Conservation (phyloP, 2,888 invertebrate genomes). For the Crepidodera aurea region DNA sequence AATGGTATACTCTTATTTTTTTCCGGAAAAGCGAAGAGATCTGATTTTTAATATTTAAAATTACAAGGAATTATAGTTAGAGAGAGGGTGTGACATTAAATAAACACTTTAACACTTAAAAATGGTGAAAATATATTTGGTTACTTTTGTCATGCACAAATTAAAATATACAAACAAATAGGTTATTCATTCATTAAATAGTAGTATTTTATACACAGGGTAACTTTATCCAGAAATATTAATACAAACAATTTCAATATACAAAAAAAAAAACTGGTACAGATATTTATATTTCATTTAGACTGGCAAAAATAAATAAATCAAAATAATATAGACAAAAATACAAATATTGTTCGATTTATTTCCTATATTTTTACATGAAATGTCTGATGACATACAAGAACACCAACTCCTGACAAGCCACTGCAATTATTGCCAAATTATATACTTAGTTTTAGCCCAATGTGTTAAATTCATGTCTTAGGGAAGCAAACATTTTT, state of each 20-base stretch:
- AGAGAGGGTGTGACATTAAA: no score
- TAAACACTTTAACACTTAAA: slow-evolving; percentile 54
- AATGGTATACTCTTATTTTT: no score
- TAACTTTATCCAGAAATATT: slow-evolving; percentile 29
- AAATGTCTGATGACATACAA: not conserved
- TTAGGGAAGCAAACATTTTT: no score
- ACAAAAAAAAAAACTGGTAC: slow-evolving; percentile 8
- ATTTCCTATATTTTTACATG: slow-evolving; percentile 7
- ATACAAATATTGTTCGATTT: slow-evolving; percentile 11
- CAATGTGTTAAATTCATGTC: no score
- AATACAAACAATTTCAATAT: slow-evolving; percentile 24
- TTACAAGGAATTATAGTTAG: no score
- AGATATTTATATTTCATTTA: slow-evolving; percentile 5
- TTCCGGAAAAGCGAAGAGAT: no score
- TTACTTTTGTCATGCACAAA: slow-evolving; percentile 49
- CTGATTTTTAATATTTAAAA: no score
- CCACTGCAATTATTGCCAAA: not conserved
- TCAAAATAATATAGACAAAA: slow-evolving; percentile 16
- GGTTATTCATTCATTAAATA: slow-evolving; percentile 38
- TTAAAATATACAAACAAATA: slow-evolving; percentile 45
- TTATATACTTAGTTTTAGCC: no score
- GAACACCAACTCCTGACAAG: slow-evolving; percentile 5
- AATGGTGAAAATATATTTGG: slow-evolving; percentile 56
- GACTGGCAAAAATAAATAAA: slow-evolving; percentile 27
- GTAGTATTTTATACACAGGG: slow-evolving; percentile 35